Evolutionary conservation across 2,888 invertebrate genomes (phyloP).

Genomic region (Phoronis australis): DNA sequence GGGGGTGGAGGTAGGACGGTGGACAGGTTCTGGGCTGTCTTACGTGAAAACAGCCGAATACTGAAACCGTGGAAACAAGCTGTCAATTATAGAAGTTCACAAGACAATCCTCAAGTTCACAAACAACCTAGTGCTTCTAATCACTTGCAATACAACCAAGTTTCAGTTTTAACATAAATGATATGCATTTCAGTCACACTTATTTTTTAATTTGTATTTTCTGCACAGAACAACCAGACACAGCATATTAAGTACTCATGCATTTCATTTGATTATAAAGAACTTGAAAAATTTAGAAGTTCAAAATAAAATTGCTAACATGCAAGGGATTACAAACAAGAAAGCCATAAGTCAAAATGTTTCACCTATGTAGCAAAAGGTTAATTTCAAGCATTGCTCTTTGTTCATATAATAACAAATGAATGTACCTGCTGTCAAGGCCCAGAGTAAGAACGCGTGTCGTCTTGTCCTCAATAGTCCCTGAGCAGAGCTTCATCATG

Average conservation of each 20-base stretch:
- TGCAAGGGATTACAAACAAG: no score
- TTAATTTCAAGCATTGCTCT: not conserved
- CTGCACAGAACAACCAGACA: no score
- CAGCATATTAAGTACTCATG: no score
- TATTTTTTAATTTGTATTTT: no score
- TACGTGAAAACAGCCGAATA: conserved; percentile 39
- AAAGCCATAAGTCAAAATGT: no score
- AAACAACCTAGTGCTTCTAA: not conserved
- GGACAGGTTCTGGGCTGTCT: conserved; percentile 36
- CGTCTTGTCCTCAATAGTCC: conserved; percentile 31
- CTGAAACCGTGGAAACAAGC: conserved; percentile 21
- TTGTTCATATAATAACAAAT: no score
- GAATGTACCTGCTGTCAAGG: conserved; percentile 47
- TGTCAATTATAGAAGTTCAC: no score
- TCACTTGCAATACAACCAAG: not conserved
- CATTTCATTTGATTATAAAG: no score
- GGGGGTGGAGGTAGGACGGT: conserved; percentile 48
- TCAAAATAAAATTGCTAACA: no score
- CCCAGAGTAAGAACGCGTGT: conserved; percentile 41
- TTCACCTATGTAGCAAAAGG: no score
- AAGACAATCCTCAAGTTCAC: not conserved
- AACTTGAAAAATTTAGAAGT: no score
- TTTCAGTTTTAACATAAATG: not conserved
- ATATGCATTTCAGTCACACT: not conserved
- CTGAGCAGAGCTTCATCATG: conserved; percentile 24